Base-by-base conservation (phyloP, 2,113 vertebrate species). In the Amblyornis subalaris region DNA sequence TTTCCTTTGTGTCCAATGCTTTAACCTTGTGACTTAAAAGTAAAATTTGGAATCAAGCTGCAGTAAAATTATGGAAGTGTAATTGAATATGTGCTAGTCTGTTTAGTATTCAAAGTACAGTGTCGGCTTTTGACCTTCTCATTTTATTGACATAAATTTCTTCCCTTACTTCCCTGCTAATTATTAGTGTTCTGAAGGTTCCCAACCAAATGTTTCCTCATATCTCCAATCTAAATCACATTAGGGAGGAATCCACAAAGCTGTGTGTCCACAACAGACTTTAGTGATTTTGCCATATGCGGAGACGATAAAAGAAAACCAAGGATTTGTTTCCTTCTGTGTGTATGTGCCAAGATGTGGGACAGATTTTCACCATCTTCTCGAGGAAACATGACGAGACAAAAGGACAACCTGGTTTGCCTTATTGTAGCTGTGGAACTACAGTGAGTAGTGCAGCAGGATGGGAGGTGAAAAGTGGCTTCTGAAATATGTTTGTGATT, bases 301-400 rank as follows among this genome's bases (percentile, higher is more conserved):
- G 18, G 9, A 60, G 40, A 60, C 9, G 16, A 38, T 35, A 53
- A 71, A 44, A 19, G 7, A 78, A 76, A 89, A 5, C 1, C 0
- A 45, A 54, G 6, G 7, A 21, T 33, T 73, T 74, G 4, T 78
- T 74, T 67, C 14, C 19, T 45, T 81, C 70, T 58, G 8, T 6
- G 23, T 33, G 6, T 47, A 33, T 0, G 3, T 0, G 2, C 15
- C 23, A 22, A 67, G 24, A 23, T 33, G 28, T 0, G 1, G 35
- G 29, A 19, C 3, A 4, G 7, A 17, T 69, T 91, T 70, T 78
- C 35, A 42, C 33, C 1, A 4, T 50, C 1, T 2, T 67, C 24
- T 35, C 29, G 60, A 55, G 26, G 33, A 12, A 85, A 44, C 3
- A 20, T 8, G 26, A 82, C 77, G 3, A 24, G 44, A 38, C 22